Evolutionary conservation across 2,113 vertebrate genomes (phyloP).

Genomic region (Ceyx margarethae): DNA sequence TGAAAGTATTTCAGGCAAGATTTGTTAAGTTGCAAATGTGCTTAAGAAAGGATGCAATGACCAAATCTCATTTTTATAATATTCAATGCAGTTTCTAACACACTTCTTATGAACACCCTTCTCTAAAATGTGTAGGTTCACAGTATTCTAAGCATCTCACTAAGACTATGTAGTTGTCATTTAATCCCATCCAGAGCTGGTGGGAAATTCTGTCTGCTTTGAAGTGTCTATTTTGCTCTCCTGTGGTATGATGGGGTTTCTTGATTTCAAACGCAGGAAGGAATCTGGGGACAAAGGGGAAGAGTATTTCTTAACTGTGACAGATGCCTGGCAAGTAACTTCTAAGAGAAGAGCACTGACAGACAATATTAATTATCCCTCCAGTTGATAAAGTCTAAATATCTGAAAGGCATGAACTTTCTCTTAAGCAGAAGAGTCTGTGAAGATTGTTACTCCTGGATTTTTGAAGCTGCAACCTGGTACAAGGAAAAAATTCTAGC

Average conservation of each 20-base stretch:
- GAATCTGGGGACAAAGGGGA: background rate
- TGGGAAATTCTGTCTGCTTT: background rate
- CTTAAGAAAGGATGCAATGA: background rate
- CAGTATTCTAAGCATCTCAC: background rate
- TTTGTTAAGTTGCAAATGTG: background rate
- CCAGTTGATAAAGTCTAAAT: background rate
- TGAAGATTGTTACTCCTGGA: background rate
- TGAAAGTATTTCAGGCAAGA: background rate
- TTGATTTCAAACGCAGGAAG: slow-evolving; percentile 13
- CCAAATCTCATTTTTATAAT: background rate
- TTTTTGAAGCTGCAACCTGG: background rate
- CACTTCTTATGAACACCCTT: background rate
- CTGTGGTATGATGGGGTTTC: background rate
- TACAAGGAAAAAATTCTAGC: background rate
- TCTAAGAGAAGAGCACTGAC: background rate
- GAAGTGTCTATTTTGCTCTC: background rate
- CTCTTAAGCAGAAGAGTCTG: background rate
- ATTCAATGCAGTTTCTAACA: background rate
- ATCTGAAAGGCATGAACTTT: background rate
- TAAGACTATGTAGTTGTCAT: background rate
- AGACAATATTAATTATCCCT: background rate
- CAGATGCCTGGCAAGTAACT: background rate
- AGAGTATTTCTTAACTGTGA: background rate
- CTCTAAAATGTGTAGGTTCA: background rate
- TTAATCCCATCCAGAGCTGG: background rate